These are phyloP conservation scores for Andinoacara biseriatus DNA, from an alignment of 2,113 vertebrate species.

Conservation along the genomic window DNA sequence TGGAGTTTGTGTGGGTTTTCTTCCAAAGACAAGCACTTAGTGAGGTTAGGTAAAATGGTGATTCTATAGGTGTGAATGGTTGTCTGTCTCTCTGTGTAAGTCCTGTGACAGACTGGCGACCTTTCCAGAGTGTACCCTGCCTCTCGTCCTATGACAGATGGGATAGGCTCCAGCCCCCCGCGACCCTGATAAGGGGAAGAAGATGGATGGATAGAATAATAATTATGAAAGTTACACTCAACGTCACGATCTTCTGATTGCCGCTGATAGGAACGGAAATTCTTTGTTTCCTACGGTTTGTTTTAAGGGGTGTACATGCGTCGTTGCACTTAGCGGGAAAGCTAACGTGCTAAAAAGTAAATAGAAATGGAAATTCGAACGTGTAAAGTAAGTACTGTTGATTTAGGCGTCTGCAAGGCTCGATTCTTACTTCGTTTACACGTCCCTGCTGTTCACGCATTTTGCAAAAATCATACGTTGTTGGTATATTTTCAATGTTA, in stretches of 20 bases:
- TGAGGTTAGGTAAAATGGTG: too few relatives aligned
- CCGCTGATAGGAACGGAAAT: background rate
- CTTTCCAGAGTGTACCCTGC: too few relatives aligned
- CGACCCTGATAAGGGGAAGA: too few relatives aligned
- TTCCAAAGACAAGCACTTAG: too few relatives aligned
- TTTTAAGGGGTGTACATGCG: constrained; percentile 2
- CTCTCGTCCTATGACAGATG: too few relatives aligned
- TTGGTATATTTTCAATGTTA: background rate
- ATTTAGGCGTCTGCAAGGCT: background rate
- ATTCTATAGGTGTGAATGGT: too few relatives aligned
- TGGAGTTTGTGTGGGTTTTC: too few relatives aligned
- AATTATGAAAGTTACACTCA: background rate
- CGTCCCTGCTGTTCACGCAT: background rate
- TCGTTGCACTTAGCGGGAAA: background rate
- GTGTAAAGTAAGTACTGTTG: background rate
- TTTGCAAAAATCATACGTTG: background rate
- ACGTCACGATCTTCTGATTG: background rate
- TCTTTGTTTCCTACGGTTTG: constrained; percentile 24
- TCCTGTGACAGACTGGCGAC: too few relatives aligned
- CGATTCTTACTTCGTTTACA: background rate
- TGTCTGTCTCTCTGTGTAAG: too few relatives aligned
- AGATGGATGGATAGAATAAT: too few relatives aligned
- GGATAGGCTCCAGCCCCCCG: too few relatives aligned
- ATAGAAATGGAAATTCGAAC: background rate
- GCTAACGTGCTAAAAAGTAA: background rate